Evolutionary conservation across 2,113 vertebrate species (phyloP), one percentile per base, ranked within the genome.

Genomic region (Rhinoderma darwinii): DNA sequence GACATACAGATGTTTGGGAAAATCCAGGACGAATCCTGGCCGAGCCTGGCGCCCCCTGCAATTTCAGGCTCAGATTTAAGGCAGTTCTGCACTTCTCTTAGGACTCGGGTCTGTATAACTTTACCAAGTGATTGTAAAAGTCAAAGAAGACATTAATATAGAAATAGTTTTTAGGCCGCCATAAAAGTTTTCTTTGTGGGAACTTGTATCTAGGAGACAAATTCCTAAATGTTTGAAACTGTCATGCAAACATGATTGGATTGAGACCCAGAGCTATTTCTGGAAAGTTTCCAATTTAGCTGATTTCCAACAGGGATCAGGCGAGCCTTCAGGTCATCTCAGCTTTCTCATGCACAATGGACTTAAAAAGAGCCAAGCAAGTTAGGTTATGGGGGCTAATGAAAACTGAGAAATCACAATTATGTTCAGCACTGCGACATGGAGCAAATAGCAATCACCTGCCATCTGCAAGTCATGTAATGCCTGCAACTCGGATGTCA

Each of bases 311-410:
- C 78, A 37, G 86, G 79, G 86, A 87, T 87, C 50, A 61, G 76
- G 77, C 22, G 22, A 37, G 70, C 79, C 79, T 82, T 37, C 54
- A 75, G 79, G 86, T 82, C 68, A 75, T 75, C 78, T 82, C 68
- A 63, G 51, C 72, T 87, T 82, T 87, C 86, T 50, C 51, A 74
- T 50, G 68, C 78, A 75, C 86, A 82, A 75, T 87, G 78, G 78
- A 87, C 70, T 75, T 86, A 63, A 87, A 87, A 87, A 73, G 66
- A 75, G 86, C 86, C 70, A 82, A 87, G 72, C n/a, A 59, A 86
- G 63, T 81, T 41, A 73, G 15, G 27, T 86, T 79, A 73, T 61
- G 35, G 86, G 79, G 79, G 78, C 86, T 82, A 82, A 63, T 75
- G 70, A 82, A 87, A 75, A 63, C 51, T 63, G 70, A 87, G 79